Evolutionary conservation across 92 coral and sea anemone species (phyloP).

Genomic region (Isaurus tuberculatus): DNA sequence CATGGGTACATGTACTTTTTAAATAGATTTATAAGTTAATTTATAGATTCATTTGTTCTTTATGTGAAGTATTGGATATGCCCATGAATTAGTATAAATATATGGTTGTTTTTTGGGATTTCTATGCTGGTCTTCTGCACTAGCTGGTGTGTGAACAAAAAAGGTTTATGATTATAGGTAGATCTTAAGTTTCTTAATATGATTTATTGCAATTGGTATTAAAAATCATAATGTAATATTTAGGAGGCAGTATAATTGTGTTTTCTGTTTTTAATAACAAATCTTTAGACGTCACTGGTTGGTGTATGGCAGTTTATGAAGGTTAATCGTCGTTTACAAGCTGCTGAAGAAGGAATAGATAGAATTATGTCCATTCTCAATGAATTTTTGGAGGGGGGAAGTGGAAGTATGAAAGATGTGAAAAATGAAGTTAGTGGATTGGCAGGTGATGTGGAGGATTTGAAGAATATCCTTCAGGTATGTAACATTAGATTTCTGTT

Average conservation of each 20-base stretch:
- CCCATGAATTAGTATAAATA: too few species aligned
- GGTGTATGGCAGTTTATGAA: slow-evolving; percentile 98
- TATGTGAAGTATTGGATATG: too few species aligned
- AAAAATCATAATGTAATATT: too few species aligned
- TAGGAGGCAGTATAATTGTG: not conserved
- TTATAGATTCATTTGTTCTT: too few species aligned
- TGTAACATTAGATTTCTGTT: not conserved
- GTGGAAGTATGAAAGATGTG: slow-evolving; percentile 65
- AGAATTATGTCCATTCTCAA: slow-evolving; percentile 86
- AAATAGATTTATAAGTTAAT: too few species aligned
- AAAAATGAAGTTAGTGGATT: slow-evolving; percentile 70
- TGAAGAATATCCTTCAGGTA: slow-evolving; percentile 19
- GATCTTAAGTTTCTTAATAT: too few species aligned
- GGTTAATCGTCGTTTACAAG: slow-evolving; percentile 82
- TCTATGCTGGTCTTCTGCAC: too few species aligned
- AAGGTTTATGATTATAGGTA: too few species aligned
- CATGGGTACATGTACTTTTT: too few species aligned
- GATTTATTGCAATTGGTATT: too few species aligned
- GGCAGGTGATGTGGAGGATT: slow-evolving; percentile 59
- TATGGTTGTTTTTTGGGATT: too few species aligned
- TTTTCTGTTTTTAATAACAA: not conserved
- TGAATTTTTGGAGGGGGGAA: slow-evolving; percentile 75
- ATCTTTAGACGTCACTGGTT: slow-evolving; percentile 54
- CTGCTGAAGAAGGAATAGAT: slow-evolving; percentile 94
- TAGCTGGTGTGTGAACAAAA: too few species aligned